phyloP scores from a whole-genome alignment of 2,888 invertebrate genomes.

The Selenia dentaria region DNA sequence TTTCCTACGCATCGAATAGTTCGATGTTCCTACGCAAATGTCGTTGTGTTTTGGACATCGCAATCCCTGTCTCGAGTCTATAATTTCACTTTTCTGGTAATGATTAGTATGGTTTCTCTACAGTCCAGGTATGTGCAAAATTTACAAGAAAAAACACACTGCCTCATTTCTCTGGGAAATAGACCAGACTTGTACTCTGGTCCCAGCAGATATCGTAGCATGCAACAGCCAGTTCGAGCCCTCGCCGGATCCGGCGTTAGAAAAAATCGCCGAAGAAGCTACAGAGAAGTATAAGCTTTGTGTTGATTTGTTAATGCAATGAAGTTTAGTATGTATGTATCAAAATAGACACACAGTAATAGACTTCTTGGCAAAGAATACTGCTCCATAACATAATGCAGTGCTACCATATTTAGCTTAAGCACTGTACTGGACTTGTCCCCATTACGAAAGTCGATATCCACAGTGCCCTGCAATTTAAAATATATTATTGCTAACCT shows the following conservation, averaged over 20 bases:
- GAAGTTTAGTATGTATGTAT: no score
- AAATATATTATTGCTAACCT: no score
- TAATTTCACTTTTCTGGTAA: neutral
- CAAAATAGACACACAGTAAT: no score
- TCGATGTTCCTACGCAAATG: conserved; percentile 16
- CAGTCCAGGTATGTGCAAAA: conserved; percentile 81
- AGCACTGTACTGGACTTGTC: no score
- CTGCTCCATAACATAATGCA: no score
- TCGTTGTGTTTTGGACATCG: neutral
- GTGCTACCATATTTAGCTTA: no score
- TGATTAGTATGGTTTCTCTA: conserved; percentile 1
- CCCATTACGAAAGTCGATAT: no score
- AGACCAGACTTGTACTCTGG: conserved; percentile 87
- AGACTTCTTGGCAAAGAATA: no score
- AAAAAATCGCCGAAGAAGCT: conserved; percentile 87
- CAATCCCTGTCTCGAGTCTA: neutral
- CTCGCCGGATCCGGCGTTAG: conserved; percentile 86
- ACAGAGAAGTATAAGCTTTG: conserved; percentile 79
- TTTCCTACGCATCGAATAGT: no score
- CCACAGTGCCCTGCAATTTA: no score
- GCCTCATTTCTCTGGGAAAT: conserved; percentile 86
- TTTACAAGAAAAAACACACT: conserved; percentile 68
- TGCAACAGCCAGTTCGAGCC: conserved; percentile 86
- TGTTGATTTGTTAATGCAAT: neutral
- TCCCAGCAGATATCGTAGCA: conserved; percentile 88